These are phyloP conservation scores for Drosophila meridionalis DNA, from an alignment of 2,888 invertebrate genomes.

Conservation along the genomic window DNA sequence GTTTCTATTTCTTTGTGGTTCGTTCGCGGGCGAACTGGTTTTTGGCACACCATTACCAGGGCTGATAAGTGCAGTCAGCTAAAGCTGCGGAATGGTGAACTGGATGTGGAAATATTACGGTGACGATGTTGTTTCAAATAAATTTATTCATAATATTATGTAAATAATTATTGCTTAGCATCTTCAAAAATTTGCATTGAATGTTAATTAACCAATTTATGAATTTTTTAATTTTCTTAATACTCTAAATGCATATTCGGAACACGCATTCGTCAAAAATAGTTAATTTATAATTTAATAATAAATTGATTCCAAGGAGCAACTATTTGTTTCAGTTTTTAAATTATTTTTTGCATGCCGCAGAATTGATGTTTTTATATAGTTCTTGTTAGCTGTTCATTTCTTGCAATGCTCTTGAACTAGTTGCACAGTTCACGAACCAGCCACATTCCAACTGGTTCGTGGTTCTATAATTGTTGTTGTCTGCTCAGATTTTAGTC, in stretches of 20 bases:
- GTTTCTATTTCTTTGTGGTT: slow-evolving; percentile 41
- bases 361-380: neutral
- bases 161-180: neutral
- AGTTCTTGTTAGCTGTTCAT: neutral
- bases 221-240: neutral
- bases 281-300: neutral
- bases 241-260: neutral
- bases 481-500: slow-evolving; percentile 48
- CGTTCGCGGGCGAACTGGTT: slow-evolving; percentile 33
- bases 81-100: neutral
- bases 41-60: slow-evolving; percentile 26
- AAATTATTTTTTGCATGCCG: neutral
- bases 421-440: slow-evolving; percentile 17
- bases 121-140: neutral
- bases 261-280: neutral
- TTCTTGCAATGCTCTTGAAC: slow-evolving; percentile 13
- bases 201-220: neutral
- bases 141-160: neutral
- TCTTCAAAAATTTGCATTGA: neutral
- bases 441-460: slow-evolving; percentile 12
- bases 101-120: neutral
- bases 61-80: slow-evolving; percentile 7
- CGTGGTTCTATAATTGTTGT: slow-evolving; percentile 41
- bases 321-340: neutral
- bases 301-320: too few species aligned